These are phyloP conservation scores for Apaloderma vittatum DNA, from an alignment of 2,113 vertebrate species.

Conservation along the genomic window DNA sequence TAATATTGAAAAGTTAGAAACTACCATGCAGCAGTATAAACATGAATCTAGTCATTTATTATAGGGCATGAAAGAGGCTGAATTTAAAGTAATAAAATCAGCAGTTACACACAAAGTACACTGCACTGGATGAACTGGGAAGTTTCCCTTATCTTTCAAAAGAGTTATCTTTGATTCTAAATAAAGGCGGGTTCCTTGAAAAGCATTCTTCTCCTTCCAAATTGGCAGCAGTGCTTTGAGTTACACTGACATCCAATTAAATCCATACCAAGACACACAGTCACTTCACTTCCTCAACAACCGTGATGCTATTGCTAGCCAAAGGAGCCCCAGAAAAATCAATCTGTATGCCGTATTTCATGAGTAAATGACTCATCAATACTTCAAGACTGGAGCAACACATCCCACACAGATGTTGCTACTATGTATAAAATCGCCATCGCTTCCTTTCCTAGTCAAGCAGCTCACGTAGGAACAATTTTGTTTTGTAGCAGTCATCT, in stretches of 20 bases:
- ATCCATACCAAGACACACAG: not conserved
- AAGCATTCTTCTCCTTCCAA: not conserved
- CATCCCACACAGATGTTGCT: not conserved
- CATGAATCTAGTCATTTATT: not conserved
- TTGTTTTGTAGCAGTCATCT: not conserved
- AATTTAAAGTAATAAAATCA: conserved; percentile 11
- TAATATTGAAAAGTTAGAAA: conserved; percentile 5
- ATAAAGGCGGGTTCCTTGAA: not conserved
- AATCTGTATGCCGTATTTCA: not conserved
- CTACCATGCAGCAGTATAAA: not conserved
- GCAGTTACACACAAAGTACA: not conserved
- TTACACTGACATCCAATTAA: not conserved
- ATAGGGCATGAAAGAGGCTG: not conserved
- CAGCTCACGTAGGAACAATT: not conserved
- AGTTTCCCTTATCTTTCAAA: not conserved
- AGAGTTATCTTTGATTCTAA: not conserved
- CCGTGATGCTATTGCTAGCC: not conserved
- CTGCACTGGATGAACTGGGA: not conserved
- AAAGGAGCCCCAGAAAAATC: not conserved
- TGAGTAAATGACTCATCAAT: not conserved
- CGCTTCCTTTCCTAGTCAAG: not conserved
- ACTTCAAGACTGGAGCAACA: not conserved
- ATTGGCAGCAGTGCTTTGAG: not conserved
- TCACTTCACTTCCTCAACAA: not conserved
- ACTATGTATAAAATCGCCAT: not conserved